Conservation (phyloP, 2,888 invertebrate genomes). For the Therioaphis trifolii region DNA sequence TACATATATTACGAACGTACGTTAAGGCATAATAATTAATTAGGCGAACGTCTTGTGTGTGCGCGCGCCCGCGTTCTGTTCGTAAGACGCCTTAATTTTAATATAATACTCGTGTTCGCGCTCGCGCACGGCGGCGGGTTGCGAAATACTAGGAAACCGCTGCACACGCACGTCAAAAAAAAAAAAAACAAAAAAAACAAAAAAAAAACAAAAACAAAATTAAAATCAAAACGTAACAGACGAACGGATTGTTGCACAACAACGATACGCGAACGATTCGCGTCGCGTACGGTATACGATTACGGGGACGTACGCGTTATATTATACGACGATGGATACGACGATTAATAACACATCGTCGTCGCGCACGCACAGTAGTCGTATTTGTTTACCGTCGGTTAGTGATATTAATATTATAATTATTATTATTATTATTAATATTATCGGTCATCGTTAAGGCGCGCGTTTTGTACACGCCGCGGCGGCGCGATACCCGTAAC, state of each 20-base stretch:
- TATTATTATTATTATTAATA: too few species aligned
- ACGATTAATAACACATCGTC: too few species aligned
- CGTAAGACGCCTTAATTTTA: neutral
- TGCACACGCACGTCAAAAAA: slow-evolving; percentile 7
- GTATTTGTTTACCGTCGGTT: neutral
- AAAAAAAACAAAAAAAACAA: neutral
- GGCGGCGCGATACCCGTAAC: too few species aligned
- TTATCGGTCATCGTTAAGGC: too few species aligned
- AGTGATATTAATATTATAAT: too few species aligned
- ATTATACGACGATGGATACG: too few species aligned
- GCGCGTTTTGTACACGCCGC: too few species aligned
- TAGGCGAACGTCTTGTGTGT: slow-evolving; percentile 19
- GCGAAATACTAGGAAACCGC: slow-evolving; percentile 52
- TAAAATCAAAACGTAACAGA: neutral
- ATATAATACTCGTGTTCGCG: neutral
- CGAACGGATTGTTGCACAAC: neutral
- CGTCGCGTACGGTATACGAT: slow-evolving; percentile 14
- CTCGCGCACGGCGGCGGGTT: neutral
- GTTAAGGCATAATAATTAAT: slow-evolving; percentile 36
- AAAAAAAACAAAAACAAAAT: neutral
- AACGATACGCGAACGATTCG: neutral
- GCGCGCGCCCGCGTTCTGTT: neutral
- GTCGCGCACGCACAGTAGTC: too few species aligned
- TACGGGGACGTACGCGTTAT: too few species aligned
- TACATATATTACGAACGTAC: neutral